Conservation (phyloP, 2,113 vertebrate genomes). For the Tamias sibiricus region DNA sequence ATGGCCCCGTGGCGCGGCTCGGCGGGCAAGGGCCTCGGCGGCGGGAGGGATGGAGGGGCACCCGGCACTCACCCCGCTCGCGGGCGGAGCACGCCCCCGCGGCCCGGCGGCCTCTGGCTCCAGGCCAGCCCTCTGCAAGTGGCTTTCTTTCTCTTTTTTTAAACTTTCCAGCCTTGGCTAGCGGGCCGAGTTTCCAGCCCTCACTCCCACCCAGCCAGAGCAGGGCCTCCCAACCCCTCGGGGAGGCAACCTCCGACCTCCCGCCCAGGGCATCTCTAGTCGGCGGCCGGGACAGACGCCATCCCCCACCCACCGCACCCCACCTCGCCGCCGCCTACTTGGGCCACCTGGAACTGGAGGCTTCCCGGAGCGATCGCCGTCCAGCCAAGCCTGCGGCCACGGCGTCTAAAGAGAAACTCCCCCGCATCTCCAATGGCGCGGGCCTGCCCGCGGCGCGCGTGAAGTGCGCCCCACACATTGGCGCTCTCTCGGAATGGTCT, state of each 20-base stretch:
- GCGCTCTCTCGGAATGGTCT: conserved; percentile 79
- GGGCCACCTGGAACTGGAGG: conserved; percentile 18
- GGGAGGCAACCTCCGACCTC: neutral
- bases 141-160: conserved; percentile 53
- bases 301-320: neutral
- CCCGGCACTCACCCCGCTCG: neutral
- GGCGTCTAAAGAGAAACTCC: neutral
- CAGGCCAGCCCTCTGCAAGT: conserved; percentile 41
- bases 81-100: neutral
- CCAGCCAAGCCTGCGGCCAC: conserved; percentile 53
- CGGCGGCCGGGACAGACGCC: neutral
- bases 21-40: neutral
- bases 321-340: neutral
- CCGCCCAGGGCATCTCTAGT: neutral
- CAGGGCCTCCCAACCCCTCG: neutral
- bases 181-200: neutral
- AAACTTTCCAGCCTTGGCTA: conserved; percentile 65
- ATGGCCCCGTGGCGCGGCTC: neutral
- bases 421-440: conserved; percentile 48
- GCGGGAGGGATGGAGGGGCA: neutral
- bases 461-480: conserved; percentile 71
- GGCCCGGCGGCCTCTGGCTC: conserved; percentile 12
- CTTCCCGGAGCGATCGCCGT: neutral
- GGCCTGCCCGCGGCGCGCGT: conserved; percentile 73
- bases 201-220: neutral